Conservation (phyloP, 2,113 vertebrate genomes). For the Aptenodytes forsteri region DNA sequence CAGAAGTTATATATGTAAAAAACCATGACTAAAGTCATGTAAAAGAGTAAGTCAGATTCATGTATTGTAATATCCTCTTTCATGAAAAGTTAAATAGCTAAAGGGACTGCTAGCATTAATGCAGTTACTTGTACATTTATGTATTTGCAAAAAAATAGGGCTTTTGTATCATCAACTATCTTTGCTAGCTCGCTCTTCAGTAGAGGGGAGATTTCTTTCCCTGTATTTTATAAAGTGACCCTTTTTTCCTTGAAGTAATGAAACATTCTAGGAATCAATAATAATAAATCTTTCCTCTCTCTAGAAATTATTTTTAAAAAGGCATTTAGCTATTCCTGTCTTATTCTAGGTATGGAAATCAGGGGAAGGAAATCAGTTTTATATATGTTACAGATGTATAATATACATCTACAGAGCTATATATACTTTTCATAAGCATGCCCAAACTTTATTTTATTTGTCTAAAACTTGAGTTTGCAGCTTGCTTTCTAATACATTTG, state of each 20-base stretch:
- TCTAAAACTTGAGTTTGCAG: not conserved
- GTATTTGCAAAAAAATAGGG: not conserved
- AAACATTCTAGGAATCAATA: not conserved
- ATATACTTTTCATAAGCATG: not conserved
- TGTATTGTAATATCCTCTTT: not conserved
- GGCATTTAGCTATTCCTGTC: not conserved
- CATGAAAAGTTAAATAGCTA: not conserved
- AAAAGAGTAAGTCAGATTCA: not conserved
- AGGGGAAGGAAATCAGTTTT: not conserved
- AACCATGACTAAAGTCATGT: rapidly evolving
- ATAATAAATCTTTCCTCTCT: not conserved
- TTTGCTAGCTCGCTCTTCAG: not conserved
- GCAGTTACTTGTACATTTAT: not conserved
- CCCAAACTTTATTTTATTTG: not conserved
- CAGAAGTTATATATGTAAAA: not conserved
- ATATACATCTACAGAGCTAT: not conserved
- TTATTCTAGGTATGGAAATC: not conserved
- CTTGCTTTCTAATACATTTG: not conserved
- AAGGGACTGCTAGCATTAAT: not conserved
- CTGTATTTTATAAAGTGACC: not conserved
- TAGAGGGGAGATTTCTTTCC: not conserved
- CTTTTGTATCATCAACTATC: not conserved
- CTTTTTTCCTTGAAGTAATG: not conserved
- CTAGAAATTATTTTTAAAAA: not conserved
- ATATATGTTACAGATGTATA: not conserved